Percentiles rank a stretch among this genome's conserved stretches.
These are phyloP conservation scores for Aegotheles bennettii DNA, from an alignment of 2,113 vertebrate genomes.

Conservation along the genomic window DNA sequence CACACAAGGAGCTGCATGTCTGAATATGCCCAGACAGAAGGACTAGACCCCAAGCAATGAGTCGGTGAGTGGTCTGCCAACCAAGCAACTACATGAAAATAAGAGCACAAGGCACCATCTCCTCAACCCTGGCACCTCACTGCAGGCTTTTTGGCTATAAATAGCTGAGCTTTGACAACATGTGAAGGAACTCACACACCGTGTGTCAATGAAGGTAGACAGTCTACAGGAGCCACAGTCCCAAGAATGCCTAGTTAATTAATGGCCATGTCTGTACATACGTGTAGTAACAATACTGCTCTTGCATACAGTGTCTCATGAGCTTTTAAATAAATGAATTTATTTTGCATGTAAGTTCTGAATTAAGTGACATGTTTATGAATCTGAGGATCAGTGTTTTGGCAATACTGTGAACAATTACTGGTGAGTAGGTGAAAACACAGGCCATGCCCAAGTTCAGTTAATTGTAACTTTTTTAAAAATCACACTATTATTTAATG, in stretches of 20 bases:
- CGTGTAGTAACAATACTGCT: background rate
- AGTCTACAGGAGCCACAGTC: background rate
- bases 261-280: background rate
- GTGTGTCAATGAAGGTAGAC: background rate
- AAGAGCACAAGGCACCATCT: background rate
- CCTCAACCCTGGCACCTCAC: background rate
- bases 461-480: background rate
- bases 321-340: background rate
- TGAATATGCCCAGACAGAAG: background rate
- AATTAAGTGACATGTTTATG: background rate
- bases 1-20: rapidly evolving
- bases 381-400: background rate
- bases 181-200: background rate
- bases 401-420: background rate
- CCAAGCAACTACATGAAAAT: background rate
- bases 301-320: rapidly evolving
- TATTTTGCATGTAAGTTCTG: rapidly evolving
- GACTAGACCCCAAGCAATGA: background rate
- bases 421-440: background rate
- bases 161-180: background rate
- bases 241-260: background rate
- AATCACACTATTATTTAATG: background rate
- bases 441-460: background rate
- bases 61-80: background rate
- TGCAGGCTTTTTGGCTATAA: background rate